Evolutionary conservation across 2,888 invertebrate genomes (phyloP), one percentile per base, ranked within the genome.

Genomic region (Prenolepis imparis): DNA sequence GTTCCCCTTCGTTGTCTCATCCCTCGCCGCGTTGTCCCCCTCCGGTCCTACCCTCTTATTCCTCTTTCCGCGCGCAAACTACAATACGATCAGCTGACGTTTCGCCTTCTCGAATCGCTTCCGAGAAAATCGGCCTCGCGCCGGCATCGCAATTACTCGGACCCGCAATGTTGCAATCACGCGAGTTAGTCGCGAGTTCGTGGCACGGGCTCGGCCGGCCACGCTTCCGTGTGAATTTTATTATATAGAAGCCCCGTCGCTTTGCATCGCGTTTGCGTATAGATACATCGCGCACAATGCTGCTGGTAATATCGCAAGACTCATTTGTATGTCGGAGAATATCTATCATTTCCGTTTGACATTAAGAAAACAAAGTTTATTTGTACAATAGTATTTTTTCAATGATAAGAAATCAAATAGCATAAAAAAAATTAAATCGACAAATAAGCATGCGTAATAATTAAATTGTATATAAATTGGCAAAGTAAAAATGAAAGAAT

Each of bases 71-170:
- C 84, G 84, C 68, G 84, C 68, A 73, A 86, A 82, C 85, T 84
- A 74, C 82, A 84, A 88, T 64, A 83, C 63, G 66, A 84, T 83
- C 87, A 82, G 86, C 86, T 84, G 85, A 86, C 85, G 88, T 84
- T 86, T 90, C 78, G 89, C 80, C 84, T 87, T 75, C 83, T 86
- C 87, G 85, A 89, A 90, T 87, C 74, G 87, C 74, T 89, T 90
- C 89, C 89, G 81, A 86, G 90, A 90, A 89, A 88, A 84, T 88
- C 87, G 90, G 72, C 83, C 89, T 86, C 86, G 84, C 88, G 68
- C 83, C 86, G 70, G 73, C 81, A 82, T 81, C 78, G 83, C 84
- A 88, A 89, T 89, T 89, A 88, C 87, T 81, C 57, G 81, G 66
- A 67, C 73, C 85, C 82, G 66, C 89, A 70, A 88, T 87, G 80